A percentile compares a stretch with the other conserved stretches of the same genome.
Conservation (phyloP, 2,113 vertebrate species). For the Elgaria multicarinata region DNA sequence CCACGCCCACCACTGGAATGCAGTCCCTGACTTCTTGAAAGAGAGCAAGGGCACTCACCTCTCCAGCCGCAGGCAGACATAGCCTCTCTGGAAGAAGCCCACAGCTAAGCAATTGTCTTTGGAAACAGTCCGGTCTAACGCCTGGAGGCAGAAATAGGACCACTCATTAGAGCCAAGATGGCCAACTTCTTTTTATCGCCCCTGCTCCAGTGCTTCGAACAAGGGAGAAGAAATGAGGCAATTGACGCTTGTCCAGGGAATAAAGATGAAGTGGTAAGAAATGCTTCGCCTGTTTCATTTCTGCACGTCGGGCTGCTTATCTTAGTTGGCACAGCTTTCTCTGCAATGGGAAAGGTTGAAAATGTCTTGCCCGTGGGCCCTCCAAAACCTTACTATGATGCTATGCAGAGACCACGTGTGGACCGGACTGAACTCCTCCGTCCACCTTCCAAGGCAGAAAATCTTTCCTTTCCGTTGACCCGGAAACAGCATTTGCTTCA, state of each 20-base stretch:
- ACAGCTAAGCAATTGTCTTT: conserved; percentile 85
- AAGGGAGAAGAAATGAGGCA: not conserved
- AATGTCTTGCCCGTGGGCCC: too few species aligned
- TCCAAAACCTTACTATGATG: too few species aligned
- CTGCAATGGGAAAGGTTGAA: not conserved
- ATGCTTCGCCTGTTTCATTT: not conserved
- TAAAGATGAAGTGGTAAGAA: not conserved
- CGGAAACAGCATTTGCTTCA: too few species aligned
- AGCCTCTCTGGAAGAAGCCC: conserved; percentile 85
- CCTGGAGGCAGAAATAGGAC: conserved; percentile 64
- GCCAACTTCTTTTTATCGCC: not conserved
- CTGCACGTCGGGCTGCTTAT: not conserved
- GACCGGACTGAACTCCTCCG: too few species aligned
- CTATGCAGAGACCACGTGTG: too few species aligned
- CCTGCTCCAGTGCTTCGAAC: not conserved
- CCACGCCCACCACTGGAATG: too few species aligned
- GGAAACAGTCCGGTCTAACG: conserved; percentile 77
- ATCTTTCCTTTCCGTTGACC: too few species aligned
- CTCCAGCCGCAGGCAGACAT: conserved; percentile 75
- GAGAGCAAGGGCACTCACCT: conserved; percentile 63
- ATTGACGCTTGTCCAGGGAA: not conserved
- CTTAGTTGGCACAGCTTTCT: not conserved
- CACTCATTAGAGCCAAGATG: not conserved
- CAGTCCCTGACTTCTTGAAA: not conserved
- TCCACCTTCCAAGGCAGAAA: too few species aligned